Percentiles rank a stretch among this genome's conserved stretches.
Evolutionary conservation across 2,113 vertebrate genomes (phyloP).

Genomic region (Myocastor coypus): DNA sequence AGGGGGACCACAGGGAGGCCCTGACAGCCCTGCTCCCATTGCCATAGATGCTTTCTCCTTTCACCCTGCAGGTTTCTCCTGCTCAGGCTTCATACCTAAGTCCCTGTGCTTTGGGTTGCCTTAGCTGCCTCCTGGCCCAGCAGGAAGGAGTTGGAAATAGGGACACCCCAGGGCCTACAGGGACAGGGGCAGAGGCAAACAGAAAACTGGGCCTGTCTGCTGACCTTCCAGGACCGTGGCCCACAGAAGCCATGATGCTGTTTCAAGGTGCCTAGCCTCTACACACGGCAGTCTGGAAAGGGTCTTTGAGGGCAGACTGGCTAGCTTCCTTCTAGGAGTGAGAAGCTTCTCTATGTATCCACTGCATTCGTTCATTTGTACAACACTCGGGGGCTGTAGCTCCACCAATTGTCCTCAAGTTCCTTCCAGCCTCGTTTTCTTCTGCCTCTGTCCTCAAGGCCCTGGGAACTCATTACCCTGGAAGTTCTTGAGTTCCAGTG

Average conservation of each 20-base stretch:
- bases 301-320: not conserved
- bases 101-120: not conserved
- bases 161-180: not conserved
- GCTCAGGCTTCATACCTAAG: not conserved
- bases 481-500: not conserved
- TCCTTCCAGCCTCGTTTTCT: not conserved
- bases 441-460: not conserved
- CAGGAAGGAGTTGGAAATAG: not conserved
- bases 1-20: not conserved
- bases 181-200: not conserved
- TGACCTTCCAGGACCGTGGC: not conserved
- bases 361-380: not conserved
- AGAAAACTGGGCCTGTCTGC: not conserved
- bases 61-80: not conserved
- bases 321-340: not conserved
- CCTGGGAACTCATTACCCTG: not conserved
- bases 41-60: not conserved
- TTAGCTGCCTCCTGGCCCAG: not conserved
- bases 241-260: not conserved
- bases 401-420: not conserved
- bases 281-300: not conserved
- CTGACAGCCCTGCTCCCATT: not conserved
- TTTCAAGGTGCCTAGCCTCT: not conserved
- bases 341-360: not conserved
- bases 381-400: not conserved